phyloP scores from a whole-genome alignment of 2,888 invertebrate genomes.

The Chironomus tentans region DNA sequence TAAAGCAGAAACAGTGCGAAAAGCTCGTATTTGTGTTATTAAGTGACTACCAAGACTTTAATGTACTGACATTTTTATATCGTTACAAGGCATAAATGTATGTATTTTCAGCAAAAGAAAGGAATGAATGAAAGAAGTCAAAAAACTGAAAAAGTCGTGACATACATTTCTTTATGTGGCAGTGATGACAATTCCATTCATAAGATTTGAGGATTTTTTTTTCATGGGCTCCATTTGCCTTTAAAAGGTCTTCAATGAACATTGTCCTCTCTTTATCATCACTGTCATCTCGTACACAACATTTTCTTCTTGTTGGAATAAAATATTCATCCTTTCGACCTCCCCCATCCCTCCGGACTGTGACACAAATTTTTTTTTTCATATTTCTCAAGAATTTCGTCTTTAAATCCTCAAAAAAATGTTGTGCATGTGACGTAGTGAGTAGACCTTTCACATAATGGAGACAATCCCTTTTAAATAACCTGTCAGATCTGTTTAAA shows the following conservation, averaged over 20 bases:
- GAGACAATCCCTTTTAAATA: slow-evolving; percentile 18
- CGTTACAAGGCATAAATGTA: slow-evolving; percentile 15
- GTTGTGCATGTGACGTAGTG: not conserved
- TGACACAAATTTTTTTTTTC: not conserved
- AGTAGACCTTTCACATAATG: not conserved
- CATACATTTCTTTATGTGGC: not conserved
- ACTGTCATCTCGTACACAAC: too few species aligned
- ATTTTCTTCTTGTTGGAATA: too few species aligned
- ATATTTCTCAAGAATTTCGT: not conserved
- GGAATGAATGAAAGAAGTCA: not conserved
- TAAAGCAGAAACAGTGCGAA: not conserved
- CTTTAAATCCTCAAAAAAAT: slow-evolving; percentile 7
- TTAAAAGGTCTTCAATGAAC: not conserved
- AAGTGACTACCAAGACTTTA: slow-evolving; percentile 10
- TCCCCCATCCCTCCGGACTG: not conserved
- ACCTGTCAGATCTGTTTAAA: slow-evolving; percentile 4
- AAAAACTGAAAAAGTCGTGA: not conserved
- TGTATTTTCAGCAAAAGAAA: not conserved
- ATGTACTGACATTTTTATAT: not conserved
- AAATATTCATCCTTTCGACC: not conserved
- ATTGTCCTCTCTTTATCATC: too few species aligned
- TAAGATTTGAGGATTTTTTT: not conserved
- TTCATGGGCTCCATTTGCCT: not conserved
- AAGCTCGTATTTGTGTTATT: slow-evolving; percentile 18
- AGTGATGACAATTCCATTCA: slow-evolving; percentile 8